A percentile compares a stretch with the other conserved stretches of the same genome.
Conservation (phyloP, 2,888 invertebrate species). For the Xylota segnis region DNA sequence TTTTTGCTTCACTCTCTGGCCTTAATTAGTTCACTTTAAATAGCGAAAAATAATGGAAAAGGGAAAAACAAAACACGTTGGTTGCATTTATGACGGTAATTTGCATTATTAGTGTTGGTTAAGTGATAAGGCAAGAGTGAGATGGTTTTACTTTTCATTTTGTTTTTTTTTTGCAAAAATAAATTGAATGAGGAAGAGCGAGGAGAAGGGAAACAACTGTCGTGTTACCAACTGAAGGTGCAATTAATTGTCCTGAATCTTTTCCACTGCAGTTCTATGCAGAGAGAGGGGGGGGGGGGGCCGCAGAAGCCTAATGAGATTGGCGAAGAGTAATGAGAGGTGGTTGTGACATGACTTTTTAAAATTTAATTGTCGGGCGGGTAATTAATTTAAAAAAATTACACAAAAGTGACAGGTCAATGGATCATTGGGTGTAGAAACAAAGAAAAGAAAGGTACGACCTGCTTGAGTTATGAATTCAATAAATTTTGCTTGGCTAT, state of each 20-base stretch:
- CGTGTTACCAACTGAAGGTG: conserved; percentile 44
- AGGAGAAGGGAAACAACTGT: not conserved
- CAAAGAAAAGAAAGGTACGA: not conserved
- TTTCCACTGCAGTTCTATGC: not conserved
- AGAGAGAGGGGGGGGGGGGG: not conserved
- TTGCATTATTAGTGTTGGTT: conserved; percentile 64
- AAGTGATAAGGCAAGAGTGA: conserved; percentile 44
- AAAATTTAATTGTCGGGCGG: conserved; percentile 28
- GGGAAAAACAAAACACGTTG: conserved; percentile 23
- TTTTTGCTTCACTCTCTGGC: conserved; percentile 13
- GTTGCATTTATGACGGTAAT: conserved; percentile 67
- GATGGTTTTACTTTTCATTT: not conserved
- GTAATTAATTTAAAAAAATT: conserved; percentile 14
- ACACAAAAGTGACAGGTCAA: conserved; percentile 4
- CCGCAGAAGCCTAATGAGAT: not conserved
- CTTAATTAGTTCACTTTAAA: conserved; percentile 60
- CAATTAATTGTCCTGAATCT: conserved; percentile 49
- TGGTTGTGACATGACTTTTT: conserved; percentile 24
- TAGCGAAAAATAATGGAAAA: conserved; percentile 15
- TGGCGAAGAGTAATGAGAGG: conserved; percentile 28
- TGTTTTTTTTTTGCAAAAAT: not conserved
- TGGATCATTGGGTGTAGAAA: not conserved
- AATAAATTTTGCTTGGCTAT: too few relatives aligned
- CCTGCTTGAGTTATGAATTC: not conserved
- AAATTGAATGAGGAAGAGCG: conserved; percentile 18